These are phyloP conservation scores for Linepithema humile DNA, from an alignment of 1,140 invertebrate genomes.

Conservation along the genomic window DNA sequence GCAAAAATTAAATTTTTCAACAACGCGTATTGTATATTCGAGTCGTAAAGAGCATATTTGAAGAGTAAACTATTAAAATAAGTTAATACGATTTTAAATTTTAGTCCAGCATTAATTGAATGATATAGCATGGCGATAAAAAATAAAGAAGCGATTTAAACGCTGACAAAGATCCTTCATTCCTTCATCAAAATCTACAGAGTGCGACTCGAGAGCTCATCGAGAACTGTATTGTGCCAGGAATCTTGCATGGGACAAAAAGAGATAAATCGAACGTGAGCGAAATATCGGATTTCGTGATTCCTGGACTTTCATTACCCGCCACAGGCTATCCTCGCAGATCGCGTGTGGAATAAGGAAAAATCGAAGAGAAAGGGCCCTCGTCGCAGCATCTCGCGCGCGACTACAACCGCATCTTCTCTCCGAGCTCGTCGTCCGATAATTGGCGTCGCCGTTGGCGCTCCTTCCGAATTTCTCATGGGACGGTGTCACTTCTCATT, in stretches of 20 bases:
- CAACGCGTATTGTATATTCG: no score
- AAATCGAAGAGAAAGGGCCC: slow-evolving; percentile 28
- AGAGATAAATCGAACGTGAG: slow-evolving; percentile 57
- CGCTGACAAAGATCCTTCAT: slow-evolving; percentile 30
- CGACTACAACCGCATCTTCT: slow-evolving; percentile 26
- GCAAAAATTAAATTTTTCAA: no score
- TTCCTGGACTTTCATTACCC: slow-evolving; percentile 52
- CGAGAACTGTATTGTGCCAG: slow-evolving; percentile 21
- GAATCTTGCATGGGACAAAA: slow-evolving; percentile 28
- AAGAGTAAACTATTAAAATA: no score
- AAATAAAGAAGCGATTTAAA: background rate
- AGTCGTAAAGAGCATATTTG: no score
- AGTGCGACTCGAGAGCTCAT: slow-evolving; percentile 7
- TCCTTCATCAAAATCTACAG: slow-evolving; percentile 11
- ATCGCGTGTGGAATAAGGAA: slow-evolving; percentile 48
- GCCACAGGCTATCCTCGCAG: slow-evolving; percentile 35
- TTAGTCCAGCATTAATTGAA: no score
- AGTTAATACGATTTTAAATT: no score
- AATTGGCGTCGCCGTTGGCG: slow-evolving; percentile 45
- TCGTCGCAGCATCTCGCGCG: background rate
- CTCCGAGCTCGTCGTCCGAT: slow-evolving; percentile 41
- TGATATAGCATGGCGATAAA: background rate
- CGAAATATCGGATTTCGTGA: slow-evolving; percentile 44
- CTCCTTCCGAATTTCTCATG: slow-evolving; percentile 55
- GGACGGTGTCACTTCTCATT: slow-evolving; percentile 9